phyloP scores from a whole-genome alignment of 2,113 vertebrate species.

The Embiotoca jacksoni region DNA sequence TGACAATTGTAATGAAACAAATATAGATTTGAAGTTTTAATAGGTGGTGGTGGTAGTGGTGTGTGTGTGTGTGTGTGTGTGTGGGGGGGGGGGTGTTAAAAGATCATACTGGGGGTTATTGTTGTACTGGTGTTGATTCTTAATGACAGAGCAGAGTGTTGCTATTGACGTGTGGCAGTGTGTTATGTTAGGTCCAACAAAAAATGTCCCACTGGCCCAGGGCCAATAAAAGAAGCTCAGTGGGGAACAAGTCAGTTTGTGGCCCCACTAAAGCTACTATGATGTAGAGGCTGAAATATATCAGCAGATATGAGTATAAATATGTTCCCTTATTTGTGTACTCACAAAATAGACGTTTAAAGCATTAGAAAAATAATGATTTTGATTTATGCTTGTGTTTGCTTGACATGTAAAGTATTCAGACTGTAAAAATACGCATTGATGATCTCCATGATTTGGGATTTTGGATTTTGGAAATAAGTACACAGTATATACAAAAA shows the following conservation, averaged over 20 bases:
- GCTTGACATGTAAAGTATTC: too few relatives aligned
- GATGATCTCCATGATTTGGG: not conserved
- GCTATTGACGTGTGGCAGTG: conserved; percentile 1
- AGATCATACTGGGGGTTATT: not conserved
- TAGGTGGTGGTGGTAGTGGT: too few relatives aligned
- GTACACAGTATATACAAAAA: not conserved
- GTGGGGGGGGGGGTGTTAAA: not conserved
- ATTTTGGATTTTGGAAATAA: not conserved
- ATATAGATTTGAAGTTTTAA: not conserved
- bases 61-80: too few relatives aligned
- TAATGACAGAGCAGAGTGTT: conserved; percentile 1
- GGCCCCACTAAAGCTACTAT: not conserved
- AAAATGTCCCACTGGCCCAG: conserved; percentile 5
- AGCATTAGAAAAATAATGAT: too few relatives aligned
- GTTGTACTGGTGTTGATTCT: not conserved
- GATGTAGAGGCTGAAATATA: not conserved
- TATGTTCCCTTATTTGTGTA: too few relatives aligned
- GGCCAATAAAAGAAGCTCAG: conserved; percentile 3
- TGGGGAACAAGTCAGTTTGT: not conserved
- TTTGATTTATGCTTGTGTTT: too few relatives aligned
- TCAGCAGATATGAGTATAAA: not conserved
- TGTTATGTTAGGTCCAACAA: not conserved
- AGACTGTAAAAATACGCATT: not conserved
- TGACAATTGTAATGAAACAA: not conserved
- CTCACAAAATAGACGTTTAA: too few relatives aligned